Percentiles rank a stretch among this genome's conserved stretches.
Conservation (phyloP, 2,113 vertebrate species). For the Acrocephalus kingi region DNA sequence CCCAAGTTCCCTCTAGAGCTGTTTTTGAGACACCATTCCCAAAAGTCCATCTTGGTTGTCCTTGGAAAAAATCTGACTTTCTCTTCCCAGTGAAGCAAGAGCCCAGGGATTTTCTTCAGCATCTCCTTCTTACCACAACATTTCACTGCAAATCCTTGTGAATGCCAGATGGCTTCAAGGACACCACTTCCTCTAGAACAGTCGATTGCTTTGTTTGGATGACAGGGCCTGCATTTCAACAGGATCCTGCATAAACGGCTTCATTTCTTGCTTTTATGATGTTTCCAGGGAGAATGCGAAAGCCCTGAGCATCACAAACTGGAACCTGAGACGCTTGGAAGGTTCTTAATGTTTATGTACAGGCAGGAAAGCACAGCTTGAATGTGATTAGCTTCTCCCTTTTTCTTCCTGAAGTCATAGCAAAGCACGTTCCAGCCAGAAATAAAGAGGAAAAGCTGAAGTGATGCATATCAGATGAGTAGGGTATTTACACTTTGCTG, state of each 20-base stretch:
- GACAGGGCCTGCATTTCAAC: not conserved
- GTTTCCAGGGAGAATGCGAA: not conserved
- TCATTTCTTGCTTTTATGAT: not conserved
- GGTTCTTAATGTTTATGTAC: not conserved
- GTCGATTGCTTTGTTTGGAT: not conserved
- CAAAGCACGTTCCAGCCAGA: not conserved
- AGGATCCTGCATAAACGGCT: not conserved
- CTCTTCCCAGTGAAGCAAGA: not conserved
- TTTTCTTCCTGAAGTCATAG: not conserved
- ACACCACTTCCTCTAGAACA: not conserved
- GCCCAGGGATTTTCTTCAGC: not conserved
- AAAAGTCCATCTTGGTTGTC: fast-evolving
- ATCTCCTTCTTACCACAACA: not conserved
- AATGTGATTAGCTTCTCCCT: not conserved
- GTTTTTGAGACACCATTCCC: not conserved
- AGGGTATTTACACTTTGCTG: slow-evolving; percentile 4
- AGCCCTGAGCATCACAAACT: not conserved
- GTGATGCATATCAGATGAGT: not conserved
- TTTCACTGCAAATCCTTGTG: not conserved
- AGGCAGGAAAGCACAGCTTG: slow-evolving; percentile 22
- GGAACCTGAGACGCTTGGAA: not conserved
- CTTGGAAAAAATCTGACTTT: not conserved
- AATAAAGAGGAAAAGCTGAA: not conserved
- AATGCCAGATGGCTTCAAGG: slow-evolving; percentile 15
- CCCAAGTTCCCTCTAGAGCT: not conserved